phyloP scores from a whole-genome alignment of 1,140 invertebrate genomes.

The Dufourea novaeangliae region DNA sequence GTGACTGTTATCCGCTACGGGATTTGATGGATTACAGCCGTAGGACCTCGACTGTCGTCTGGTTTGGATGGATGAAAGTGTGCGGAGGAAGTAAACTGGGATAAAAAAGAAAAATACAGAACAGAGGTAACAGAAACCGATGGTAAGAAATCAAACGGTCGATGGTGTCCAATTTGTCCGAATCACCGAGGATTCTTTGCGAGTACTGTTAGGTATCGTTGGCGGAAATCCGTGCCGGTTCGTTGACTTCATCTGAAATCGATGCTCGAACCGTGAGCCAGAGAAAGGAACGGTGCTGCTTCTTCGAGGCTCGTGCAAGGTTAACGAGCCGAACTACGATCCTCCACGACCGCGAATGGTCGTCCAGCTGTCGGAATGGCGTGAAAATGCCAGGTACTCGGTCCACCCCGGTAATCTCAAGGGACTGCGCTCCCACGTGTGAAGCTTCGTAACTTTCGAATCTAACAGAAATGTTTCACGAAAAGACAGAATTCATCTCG shows the following conservation, averaged over 20 bases:
- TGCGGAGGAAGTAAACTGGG: not conserved
- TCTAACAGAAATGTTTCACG: not conserved
- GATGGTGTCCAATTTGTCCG: slow-evolving; percentile 59
- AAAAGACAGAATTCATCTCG: not conserved
- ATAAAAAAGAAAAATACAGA: slow-evolving; percentile 24
- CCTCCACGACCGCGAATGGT: not conserved
- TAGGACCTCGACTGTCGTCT: slow-evolving; percentile 24
- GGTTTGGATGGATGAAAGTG: slow-evolving; percentile 44
- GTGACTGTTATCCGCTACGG: slow-evolving; percentile 19
- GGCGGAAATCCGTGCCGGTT: slow-evolving; percentile 61
- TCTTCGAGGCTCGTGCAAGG: slow-evolving; percentile 37
- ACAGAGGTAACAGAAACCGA: slow-evolving; percentile 29
- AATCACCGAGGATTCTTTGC: slow-evolving; percentile 37
- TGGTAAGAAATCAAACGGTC: slow-evolving; percentile 3
- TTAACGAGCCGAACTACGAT: slow-evolving; percentile 52
- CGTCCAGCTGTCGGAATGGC: slow-evolving; percentile 15
- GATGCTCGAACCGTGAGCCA: slow-evolving; percentile 34
- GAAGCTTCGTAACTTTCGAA: not conserved
- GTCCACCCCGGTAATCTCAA: not conserved
- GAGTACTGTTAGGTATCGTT: slow-evolving; percentile 19
- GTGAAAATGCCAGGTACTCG: slow-evolving; percentile 34
- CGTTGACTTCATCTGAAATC: slow-evolving; percentile 66
- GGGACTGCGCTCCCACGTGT: too few relatives aligned
- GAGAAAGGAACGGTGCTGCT: slow-evolving; percentile 48
- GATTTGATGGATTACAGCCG: slow-evolving; percentile 63